Evolutionary conservation across 2,888 invertebrate species (phyloP).

Genomic region (Loripinus fragilis): DNA sequence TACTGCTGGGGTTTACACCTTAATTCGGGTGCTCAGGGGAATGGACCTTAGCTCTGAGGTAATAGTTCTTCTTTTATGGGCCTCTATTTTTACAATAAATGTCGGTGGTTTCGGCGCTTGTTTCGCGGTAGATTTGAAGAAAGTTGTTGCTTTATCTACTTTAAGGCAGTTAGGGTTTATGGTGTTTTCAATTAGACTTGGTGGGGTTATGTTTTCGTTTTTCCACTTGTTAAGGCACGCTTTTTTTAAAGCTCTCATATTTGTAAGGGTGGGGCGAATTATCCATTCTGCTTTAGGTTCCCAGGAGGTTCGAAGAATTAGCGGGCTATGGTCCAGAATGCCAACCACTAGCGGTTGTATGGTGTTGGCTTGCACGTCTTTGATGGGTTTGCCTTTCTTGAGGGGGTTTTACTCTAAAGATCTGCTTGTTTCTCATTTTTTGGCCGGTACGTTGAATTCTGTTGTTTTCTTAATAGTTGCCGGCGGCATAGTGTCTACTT

Average conservation of each 20-base stretch:
- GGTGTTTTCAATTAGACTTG: constrained; percentile 87
- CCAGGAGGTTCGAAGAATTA: constrained; percentile 88
- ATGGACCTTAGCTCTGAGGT: constrained; percentile 83
- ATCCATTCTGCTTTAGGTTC: constrained; percentile 87
- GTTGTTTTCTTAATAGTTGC: neutral
- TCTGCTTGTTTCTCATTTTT: constrained; percentile 65
- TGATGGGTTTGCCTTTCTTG: constrained; percentile 75
- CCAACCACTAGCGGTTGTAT: constrained; percentile 68
- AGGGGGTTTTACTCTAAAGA: constrained; percentile 79
- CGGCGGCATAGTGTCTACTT: neutral
- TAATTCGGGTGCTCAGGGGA: constrained; percentile 87
- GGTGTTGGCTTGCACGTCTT: constrained; percentile 60
- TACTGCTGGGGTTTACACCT: constrained; percentile 90
- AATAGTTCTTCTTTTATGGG: constrained; percentile 81
- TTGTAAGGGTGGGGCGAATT: constrained; percentile 89
- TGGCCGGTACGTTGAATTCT: constrained; percentile 1
- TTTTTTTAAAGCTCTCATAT: constrained; percentile 90
- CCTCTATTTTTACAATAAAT: constrained; percentile 82
- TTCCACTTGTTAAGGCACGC: constrained; percentile 90
- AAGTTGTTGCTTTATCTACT: constrained; percentile 91
- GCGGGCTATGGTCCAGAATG: constrained; percentile 55
- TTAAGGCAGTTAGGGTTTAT: constrained; percentile 91
- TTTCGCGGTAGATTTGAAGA: constrained; percentile 87
- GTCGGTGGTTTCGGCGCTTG: constrained; percentile 81
- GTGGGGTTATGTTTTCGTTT: constrained; percentile 86